Evolutionary conservation across 1,140 invertebrate genomes (phyloP).

Genomic region (Leptinotarsa lineolata): DNA sequence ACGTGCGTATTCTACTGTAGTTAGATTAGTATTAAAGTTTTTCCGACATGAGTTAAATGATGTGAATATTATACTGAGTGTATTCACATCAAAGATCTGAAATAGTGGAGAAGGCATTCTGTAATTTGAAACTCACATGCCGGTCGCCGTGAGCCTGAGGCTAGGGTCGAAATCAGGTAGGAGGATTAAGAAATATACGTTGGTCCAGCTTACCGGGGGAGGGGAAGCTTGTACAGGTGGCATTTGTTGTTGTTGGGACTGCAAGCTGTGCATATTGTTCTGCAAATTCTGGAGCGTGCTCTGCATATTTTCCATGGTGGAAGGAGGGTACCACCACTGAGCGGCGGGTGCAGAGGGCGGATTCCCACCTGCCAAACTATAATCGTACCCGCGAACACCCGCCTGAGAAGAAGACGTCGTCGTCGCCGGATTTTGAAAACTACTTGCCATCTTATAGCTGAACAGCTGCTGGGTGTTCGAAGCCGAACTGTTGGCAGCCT

Average conservation of each 20-base stretch:
- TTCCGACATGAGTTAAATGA: too few species aligned
- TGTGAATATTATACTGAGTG: too few species aligned
- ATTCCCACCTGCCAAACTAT: constrained; percentile 61
- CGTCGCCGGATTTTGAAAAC: constrained; percentile 72
- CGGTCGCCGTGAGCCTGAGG: background rate
- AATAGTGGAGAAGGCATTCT: background rate
- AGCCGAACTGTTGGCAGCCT: constrained; percentile 49
- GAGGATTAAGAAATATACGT: constrained; percentile 11
- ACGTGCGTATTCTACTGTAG: too few species aligned
- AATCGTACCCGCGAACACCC: constrained; percentile 61
- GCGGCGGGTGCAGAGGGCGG: constrained; percentile 61
- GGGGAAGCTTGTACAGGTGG: constrained; percentile 53
- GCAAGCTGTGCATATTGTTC: constrained; percentile 49
- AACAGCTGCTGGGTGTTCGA: constrained; percentile 68
- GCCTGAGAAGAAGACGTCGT: constrained; percentile 57
- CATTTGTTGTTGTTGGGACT: constrained; percentile 47
- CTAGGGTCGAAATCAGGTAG: constrained; percentile 21
- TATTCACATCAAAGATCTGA: background rate
- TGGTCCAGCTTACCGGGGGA: constrained; percentile 25
- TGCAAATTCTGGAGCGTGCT: constrained; percentile 47
- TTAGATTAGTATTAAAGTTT: too few species aligned
- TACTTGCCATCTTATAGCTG: constrained; percentile 82
- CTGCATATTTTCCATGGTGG: constrained; percentile 55
- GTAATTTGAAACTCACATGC: background rate
- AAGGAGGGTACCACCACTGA: constrained; percentile 70